Percentiles rank a stretch among this genome's conserved stretches.
Evolutionary conservation across 2,797 vertebrate species (phyloP).

Genomic region (Natrix natrix): DNA sequence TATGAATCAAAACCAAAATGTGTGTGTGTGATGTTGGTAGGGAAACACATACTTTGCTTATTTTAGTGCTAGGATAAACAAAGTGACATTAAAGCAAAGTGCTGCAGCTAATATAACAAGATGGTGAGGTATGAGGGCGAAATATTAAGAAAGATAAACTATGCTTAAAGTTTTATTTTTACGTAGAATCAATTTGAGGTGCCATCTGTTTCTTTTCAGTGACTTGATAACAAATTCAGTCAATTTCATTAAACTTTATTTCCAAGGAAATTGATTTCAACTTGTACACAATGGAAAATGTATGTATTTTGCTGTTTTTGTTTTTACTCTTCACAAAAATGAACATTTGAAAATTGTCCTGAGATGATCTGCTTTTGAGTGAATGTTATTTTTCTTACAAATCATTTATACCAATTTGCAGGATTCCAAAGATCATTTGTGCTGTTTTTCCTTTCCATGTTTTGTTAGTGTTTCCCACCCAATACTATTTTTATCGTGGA

Average conservation of each 20-base stretch:
- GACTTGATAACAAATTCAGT: neutral
- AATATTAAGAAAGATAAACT: neutral
- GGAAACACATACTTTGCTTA: neutral
- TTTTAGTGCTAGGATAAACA: neutral
- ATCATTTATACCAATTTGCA: conserved; percentile 4
- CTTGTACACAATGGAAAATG: neutral
- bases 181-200: neutral
- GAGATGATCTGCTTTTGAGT: conserved; percentile 44
- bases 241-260: neutral
- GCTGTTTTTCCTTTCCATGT: conserved; percentile 13
- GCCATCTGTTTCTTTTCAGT: neutral
- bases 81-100: neutral
- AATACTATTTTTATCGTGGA: neutral
- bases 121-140: neutral
- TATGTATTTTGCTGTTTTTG: conserved; percentile 13
- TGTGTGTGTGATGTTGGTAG: neutral
- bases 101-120: neutral
- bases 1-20: neutral
- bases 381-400: conserved; percentile 44
- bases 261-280: neutral
- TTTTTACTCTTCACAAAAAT: conserved; percentile 33
- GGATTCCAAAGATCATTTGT: neutral
- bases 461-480: neutral
- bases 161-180: too few species aligned
- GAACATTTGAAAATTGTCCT: conserved; percentile 31